phyloP scores from a whole-genome alignment of 2,797 vertebrate species.

The Chelon auratus region DNA sequence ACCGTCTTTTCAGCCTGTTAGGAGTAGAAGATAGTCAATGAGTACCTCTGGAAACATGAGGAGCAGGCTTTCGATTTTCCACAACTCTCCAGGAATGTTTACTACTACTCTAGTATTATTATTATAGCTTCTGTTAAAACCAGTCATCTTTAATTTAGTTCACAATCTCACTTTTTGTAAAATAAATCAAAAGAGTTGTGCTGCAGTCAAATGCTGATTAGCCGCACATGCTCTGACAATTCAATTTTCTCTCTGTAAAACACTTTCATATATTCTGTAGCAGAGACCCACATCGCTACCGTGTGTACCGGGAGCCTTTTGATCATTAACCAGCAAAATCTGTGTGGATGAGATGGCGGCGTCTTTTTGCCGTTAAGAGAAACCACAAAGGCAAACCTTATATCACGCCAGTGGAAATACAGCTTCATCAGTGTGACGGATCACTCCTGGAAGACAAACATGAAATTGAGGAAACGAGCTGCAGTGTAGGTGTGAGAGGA shows the following conservation, averaged over 20 bases:
- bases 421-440: neutral
- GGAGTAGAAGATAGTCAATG: slow-evolving; percentile 17
- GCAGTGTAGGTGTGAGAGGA: slow-evolving; percentile 36
- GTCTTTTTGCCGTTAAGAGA: neutral
- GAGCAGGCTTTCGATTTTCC: neutral
- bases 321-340: neutral
- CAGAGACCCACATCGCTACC: no score
- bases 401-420: slow-evolving; percentile 13
- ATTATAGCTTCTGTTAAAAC: slow-evolving; percentile 10
- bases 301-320: neutral
- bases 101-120: neutral
- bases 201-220: slow-evolving; percentile 19
- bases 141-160: slow-evolving; percentile 5
- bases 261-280: no score
- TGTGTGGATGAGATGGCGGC: neutral
- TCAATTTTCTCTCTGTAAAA: slow-evolving; percentile 17
- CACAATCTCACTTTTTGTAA: slow-evolving; percentile 10
- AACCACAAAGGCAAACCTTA: slow-evolving; percentile 3
- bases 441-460: slow-evolving; percentile 40
- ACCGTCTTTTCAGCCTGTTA: slow-evolving; percentile 7
- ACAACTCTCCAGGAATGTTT: slow-evolving; percentile 8
- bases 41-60: slow-evolving; percentile 13
- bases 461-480: slow-evolving; percentile 41
- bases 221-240: slow-evolving; percentile 17
- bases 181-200: slow-evolving; percentile 9